A percentile compares a stretch with the other conserved stretches of the same genome.
phyloP scores from a whole-genome alignment of 2,113 vertebrate genomes.

The Rostratula benghalensis region DNA sequence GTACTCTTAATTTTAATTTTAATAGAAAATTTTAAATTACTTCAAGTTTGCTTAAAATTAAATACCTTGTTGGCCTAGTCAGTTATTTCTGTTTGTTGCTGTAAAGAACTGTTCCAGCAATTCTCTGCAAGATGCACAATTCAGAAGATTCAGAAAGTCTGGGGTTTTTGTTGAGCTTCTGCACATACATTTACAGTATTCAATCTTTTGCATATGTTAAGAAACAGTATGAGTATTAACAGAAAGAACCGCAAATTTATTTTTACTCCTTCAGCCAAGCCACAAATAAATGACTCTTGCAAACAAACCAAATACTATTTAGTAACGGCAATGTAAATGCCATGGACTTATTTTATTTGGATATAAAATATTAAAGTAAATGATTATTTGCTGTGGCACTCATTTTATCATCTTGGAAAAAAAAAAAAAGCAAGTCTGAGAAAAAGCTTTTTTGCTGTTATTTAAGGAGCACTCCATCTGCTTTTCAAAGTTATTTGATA shows the following conservation, averaged over 20 bases:
- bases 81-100: not conserved
- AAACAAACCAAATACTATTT: conserved; percentile 56
- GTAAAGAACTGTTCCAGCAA: not conserved
- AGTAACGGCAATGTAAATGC: conserved; percentile 55
- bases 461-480: conserved; percentile 45
- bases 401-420: not conserved
- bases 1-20: not conserved
- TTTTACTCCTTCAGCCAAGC: conserved; percentile 60
- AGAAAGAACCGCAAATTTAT: conserved; percentile 47
- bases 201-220: conserved; percentile 57
- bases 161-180: conserved; percentile 29
- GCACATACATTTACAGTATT: conserved; percentile 23
- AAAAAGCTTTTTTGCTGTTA: conserved; percentile 39
- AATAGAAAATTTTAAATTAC: not conserved
- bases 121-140: not conserved
- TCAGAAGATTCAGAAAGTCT: conserved; percentile 42
- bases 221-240: conserved; percentile 55
- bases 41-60: conserved; percentile 2
- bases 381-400: conserved; percentile 49
- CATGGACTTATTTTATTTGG: conserved; percentile 53
- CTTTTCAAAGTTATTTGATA: conserved; percentile 66
- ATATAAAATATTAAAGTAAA: conserved; percentile 61
- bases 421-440: not conserved
- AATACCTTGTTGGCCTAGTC: not conserved
- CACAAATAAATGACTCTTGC: conserved; percentile 64